Evolutionary conservation across 2,888 invertebrate species (phyloP), one percentile per base, ranked within the genome.

Genomic region (Drosophila mimica): DNA sequence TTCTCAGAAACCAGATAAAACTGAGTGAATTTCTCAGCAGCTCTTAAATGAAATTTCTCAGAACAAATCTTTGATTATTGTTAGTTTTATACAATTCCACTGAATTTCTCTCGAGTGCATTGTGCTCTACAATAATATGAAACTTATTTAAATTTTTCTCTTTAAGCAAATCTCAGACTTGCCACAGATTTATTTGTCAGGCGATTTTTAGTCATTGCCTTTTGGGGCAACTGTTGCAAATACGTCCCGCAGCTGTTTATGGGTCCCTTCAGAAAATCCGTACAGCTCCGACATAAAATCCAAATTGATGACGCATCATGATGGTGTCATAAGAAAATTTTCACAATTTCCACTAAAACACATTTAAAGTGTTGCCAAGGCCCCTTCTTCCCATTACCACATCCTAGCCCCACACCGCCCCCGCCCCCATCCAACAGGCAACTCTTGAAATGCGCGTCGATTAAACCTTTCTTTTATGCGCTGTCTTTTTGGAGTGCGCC

Each of bases 381-480:
- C 17, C 51, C 11, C 15, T 11, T 13, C 3, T 4, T 31, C 7
- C 31, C 31, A 51, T 38, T 30, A 4, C 57, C n/a, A 33, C 64
- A 17, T 2, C 25, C 25, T 15, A 33, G 6, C 48, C 40, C 34
- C 40, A n/a, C 17, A 0, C 25, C 25, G 25, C 25, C 25, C 25
- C 25, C 25, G 3, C 1, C 25, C 25, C 1, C 25, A 25, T 25
- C 25, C 25, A 46, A 15, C 9, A 20, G 13, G 11, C 48, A 17
- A 38, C 70, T 83, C 68, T 63, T 83, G 75, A 83, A 82, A 82
- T 82, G 81, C 71, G 79, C 75, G 82, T 88, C 89, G 85, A 86
- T 86, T 86, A 86, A 86, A 86, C 85, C 85, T 86, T 86, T 86
- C 82, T 85, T 86, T 89, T 89, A 85, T 89, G 89, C 64, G 62